Percentiles rank a stretch among this genome's conserved stretches.
phyloP scores from a whole-genome alignment of 2,797 vertebrate species.

The Ptychadena robeensis region DNA sequence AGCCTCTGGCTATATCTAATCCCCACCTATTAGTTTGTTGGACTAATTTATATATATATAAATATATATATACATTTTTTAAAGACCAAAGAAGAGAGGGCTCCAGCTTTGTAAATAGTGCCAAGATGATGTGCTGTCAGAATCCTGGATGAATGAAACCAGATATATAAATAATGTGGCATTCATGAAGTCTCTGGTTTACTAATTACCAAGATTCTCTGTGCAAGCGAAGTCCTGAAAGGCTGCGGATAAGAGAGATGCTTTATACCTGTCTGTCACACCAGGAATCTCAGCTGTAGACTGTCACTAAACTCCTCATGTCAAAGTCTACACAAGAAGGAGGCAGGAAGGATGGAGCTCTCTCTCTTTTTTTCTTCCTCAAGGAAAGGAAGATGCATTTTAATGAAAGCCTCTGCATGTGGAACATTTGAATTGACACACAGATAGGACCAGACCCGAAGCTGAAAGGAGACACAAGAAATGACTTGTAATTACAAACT shows the following conservation, averaged over 20 bases:
- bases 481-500: slow-evolving; percentile 57
- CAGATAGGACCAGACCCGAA: slow-evolving; percentile 49
- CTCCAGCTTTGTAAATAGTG: slow-evolving; percentile 78
- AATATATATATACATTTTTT: slow-evolving; percentile 50
- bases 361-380: slow-evolving; percentile 57
- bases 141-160: slow-evolving; percentile 74
- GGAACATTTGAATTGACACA: slow-evolving; percentile 52
- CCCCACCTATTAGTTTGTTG: slow-evolving; percentile 81
- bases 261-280: slow-evolving; percentile 79
- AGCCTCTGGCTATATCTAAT: slow-evolving; percentile 75
- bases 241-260: slow-evolving; percentile 77
- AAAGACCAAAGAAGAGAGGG: slow-evolving; percentile 57
- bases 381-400: slow-evolving; percentile 53
- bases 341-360: slow-evolving; percentile 41
- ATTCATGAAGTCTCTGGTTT: slow-evolving; percentile 79
- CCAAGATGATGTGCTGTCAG: slow-evolving; percentile 80
- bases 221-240: slow-evolving; percentile 76
- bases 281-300: slow-evolving; percentile 76
- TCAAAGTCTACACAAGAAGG: slow-evolving; percentile 66
- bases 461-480: slow-evolving; percentile 52
- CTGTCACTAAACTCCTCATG: slow-evolving; percentile 76
- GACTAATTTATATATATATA: slow-evolving; percentile 57
- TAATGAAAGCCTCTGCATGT: slow-evolving; percentile 58
- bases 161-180: slow-evolving; percentile 66
- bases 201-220: slow-evolving; percentile 82